Evolutionary conservation across 2,797 vertebrate genomes (phyloP).

Genomic region (Luscinia luscinia): DNA sequence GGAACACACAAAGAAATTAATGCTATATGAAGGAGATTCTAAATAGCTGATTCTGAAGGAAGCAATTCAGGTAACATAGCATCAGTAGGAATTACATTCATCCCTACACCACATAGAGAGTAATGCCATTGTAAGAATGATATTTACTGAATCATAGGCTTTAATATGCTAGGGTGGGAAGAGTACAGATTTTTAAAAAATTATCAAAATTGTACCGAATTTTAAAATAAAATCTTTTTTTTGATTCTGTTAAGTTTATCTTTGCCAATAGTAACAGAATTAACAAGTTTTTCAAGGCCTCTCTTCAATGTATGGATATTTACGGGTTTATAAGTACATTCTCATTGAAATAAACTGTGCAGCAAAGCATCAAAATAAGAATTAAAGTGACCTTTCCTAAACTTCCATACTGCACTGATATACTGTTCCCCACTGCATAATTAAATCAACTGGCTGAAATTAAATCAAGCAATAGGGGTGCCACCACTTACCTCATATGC

Average conservation of each 20-base stretch:
- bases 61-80: background rate
- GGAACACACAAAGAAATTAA: background rate
- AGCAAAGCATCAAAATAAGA: background rate
- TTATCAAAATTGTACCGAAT: background rate
- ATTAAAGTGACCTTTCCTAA: background rate
- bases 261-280: background rate
- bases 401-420: background rate
- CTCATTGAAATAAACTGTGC: background rate
- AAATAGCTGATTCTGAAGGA: background rate
- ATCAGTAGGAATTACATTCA: background rate
- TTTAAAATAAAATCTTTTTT: background rate
- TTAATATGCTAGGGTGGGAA: background rate
- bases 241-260: background rate
- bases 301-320: background rate
- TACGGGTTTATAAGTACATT: background rate
- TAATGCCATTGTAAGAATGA: background rate
- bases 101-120: background rate
- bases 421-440: background rate
- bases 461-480: background rate
- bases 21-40: background rate
- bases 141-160: background rate
- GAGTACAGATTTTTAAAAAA: fast-evolving
- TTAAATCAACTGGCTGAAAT: background rate
- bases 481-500: background rate
- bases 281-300: background rate